A percentile compares a stretch with the other conserved stretches of the same genome.
Evolutionary conservation across 2,888 invertebrate genomes (phyloP).

Genomic region (Teinopalpus imperialis): DNA sequence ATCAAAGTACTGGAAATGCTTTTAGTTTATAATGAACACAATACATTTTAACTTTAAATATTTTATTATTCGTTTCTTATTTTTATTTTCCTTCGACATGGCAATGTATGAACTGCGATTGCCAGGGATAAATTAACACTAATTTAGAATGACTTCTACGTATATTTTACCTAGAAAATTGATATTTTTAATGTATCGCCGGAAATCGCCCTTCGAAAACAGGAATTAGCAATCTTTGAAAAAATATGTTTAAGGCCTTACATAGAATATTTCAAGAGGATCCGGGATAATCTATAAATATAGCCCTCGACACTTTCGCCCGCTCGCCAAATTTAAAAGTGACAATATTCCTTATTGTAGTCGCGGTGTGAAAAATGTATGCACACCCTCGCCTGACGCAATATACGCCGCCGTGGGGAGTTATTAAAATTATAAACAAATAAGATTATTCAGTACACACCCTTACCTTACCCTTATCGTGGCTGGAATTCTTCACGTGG

Average conservation of each 20-base stretch:
- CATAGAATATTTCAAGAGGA: conserved; percentile 63
- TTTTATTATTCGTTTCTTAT: no score
- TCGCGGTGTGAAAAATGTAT: conserved; percentile 69
- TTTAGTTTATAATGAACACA: no score
- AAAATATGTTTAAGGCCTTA: conserved; percentile 57
- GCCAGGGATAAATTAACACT: no score
- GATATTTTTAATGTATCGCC: no score
- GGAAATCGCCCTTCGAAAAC: no score
- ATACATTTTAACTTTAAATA: no score
- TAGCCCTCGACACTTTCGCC: conserved; percentile 56
- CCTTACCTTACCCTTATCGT: conserved; percentile 47
- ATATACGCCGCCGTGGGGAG: conserved; percentile 60
- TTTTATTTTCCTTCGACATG: no score
- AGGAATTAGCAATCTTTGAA: no score
- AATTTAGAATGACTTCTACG: no score
- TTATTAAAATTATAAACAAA: conserved; percentile 81
- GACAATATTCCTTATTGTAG: conserved; percentile 74
- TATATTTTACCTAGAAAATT: no score
- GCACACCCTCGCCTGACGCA: conserved; percentile 53
- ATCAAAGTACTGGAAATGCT: no score
- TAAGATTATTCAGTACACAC: conserved; percentile 72
- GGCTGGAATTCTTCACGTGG: conserved; percentile 57
- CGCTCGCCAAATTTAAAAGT: conserved; percentile 67
- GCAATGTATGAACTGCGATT: no score
- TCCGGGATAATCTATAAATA: conserved; percentile 78